Percentiles rank a stretch among this genome's conserved stretches.
These are phyloP conservation scores for Mobula hypostoma DNA, from an alignment of 2,113 vertebrate genomes.

Conservation along the genomic window DNA sequence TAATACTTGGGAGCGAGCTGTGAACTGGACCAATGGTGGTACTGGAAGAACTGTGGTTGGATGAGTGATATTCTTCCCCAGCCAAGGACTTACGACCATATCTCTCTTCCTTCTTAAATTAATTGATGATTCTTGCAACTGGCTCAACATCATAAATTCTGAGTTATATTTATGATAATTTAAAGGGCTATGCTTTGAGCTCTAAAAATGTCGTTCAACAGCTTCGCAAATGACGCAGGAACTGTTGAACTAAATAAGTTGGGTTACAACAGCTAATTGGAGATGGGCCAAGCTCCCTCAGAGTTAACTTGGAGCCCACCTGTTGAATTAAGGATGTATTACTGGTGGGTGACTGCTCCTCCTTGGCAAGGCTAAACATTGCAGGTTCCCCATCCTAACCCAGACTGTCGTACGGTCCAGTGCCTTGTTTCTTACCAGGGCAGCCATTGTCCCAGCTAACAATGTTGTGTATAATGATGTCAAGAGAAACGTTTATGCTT, in stretches of 20 bases:
- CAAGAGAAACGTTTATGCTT: slow-evolving; percentile 1
- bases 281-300: not conserved
- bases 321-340: not conserved
- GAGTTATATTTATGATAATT: not conserved
- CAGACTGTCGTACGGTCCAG: not conserved
- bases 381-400: not conserved
- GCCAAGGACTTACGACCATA: not conserved
- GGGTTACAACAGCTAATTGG: not conserved
- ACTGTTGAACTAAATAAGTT: too few relatives aligned
- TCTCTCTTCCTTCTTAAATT: not conserved
- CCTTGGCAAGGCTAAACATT: not conserved
- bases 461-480: not conserved
- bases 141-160: not conserved
- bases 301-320: not conserved
- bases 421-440: slow-evolving; percentile 40
- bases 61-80: not conserved
- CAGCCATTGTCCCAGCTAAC: slow-evolving; percentile 1
- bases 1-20: slow-evolving; percentile 47
- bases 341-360: not conserved
- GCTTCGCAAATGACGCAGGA: not conserved
- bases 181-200: not conserved
- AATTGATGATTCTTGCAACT: not conserved
- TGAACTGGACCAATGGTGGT: not conserved
- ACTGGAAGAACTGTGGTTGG: not conserved
- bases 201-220: not conserved